A percentile compares a stretch with the other conserved stretches of the same genome.
These are phyloP conservation scores for Caenorhabditis briggsae DNA, from an alignment of 1,140 invertebrate genomes.

Conservation along the genomic window DNA sequence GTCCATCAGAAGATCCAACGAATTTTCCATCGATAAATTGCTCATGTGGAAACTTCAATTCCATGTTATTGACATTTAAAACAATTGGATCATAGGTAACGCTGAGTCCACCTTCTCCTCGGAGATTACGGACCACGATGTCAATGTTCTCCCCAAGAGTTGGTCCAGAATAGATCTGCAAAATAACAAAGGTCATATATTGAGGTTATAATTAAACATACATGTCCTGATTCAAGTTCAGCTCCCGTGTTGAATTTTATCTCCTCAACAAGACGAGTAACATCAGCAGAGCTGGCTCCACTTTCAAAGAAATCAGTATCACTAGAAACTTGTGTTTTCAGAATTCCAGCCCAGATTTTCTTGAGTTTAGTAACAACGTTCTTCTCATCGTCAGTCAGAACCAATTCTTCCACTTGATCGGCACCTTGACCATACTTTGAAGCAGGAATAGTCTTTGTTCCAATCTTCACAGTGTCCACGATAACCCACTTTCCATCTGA, in stretches of 20 bases:
- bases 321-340: conserved; percentile 84
- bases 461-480: conserved; percentile 82
- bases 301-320: conserved; percentile 91
- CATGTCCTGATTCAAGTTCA: conserved; percentile 88
- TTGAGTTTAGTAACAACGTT: conserved; percentile 81
- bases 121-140: conserved; percentile 82
- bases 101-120: conserved; percentile 80
- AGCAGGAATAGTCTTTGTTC: conserved; percentile 88
- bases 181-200: background rate
- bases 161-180: conserved; percentile 86
- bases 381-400: conserved; percentile 86
- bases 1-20: conserved; percentile 59
- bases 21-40: conserved; percentile 92
- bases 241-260: conserved; percentile 87
- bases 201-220: conserved; percentile 77
- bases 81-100: conserved; percentile 73
- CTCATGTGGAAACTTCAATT: conserved; percentile 88
- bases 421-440: conserved; percentile 84
- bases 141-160: conserved; percentile 87
- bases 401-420: conserved; percentile 81
- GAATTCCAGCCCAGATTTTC: conserved; percentile 81
- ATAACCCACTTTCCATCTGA: conserved; percentile 85
- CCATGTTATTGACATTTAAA: conserved; percentile 86
- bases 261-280: conserved; percentile 90
- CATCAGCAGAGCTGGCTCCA: conserved; percentile 92